Base-by-base conservation (phyloP, 1,140 invertebrate genomes). In the Caenorhabditis tropicalis region DNA sequence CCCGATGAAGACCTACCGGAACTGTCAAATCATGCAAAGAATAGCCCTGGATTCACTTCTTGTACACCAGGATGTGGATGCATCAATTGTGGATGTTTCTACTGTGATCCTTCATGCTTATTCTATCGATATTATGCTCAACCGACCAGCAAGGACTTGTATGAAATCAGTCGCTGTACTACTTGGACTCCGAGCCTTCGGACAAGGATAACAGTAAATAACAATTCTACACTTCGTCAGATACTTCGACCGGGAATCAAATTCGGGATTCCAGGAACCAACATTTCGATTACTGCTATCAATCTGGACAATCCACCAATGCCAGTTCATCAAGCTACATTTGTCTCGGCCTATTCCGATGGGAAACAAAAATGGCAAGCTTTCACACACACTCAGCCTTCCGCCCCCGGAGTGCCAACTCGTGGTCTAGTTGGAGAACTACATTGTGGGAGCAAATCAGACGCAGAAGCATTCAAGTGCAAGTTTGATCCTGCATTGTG, bases 11-110 rank as follows among this genome's bases (percentile, higher is more conserved):
- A 70, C 6, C 15, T 70, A 0, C 33, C 33, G 16, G 60, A 70
- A 43, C n/a, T 70, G 7, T 39, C 33, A 1, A 29, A 70, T 24
- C 2, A 6, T 1, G 60, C 60, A n/a, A 70, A 70, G 21, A 4
- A 2, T 6, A 39, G 12, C 3, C 33, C 60, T 1, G 60, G 60
- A 43, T 70, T 21, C 19, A 70, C 60, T 10, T 1, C 7, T 16
- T 70, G 60, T 43, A 1, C 19, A 43, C 33, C 60, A 43, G 60
- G 60, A 29, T 70, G 60, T 70, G 60, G 60, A 70, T 39, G 60
- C 9, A 43, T 70, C 19, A 70, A 39, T 7, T 70, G 60, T 43
- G 36, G 60, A 10, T 70, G 60, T 24, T 43, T 39, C 12, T 70
- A 43, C 43, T 39, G 33, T 21, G 33, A 70, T 24, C 60, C 60